Evolutionary conservation across 2,888 invertebrate species (phyloP), one percentile per base, ranked within the genome.

Genomic region (Empis livida): DNA sequence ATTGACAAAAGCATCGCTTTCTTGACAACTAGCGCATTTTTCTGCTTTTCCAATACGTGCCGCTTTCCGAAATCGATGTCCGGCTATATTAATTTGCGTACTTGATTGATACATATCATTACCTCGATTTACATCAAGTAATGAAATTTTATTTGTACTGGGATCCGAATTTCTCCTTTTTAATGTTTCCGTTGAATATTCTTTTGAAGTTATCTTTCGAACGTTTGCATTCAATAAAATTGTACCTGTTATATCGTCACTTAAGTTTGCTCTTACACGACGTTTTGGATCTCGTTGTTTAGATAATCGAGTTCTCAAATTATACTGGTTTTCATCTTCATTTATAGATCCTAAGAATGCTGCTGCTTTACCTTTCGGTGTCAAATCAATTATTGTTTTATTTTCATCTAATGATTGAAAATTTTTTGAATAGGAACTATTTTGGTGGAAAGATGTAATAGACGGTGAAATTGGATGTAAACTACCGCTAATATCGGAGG

Each of bases 31-130:
- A 11, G 81, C 79, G 63, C 92, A 92, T 49, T 80, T 77, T 61
- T 91, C 91, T 48, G 82, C 86, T 61, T 88, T 86, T 31, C 82
- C 77, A 58, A 88, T 82, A 44, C 84, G 74, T 0, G 81, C 79
- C 52, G 85, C 79, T 70, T 86, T 86, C 40, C 84, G 76, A 68
- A 85, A 84, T 55, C 78, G 75, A 67, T 86, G 86, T 0, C 84
- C 84, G 0, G 84, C 84, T 54, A 85, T 78, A 13, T 80, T 78
- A 56, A 86, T 82, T 44, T 60, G 56, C 3, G 59, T 58, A 16
- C 59, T 56, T 5, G 59, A 51, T 64, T 60, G 52, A 59, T 58
- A 59, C 57, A 60, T 56, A 13, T 57, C 68, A 64, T 59, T 75
- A 61, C 69, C 71, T 59, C 77, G 67, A 45, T 59, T 61, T 11